Conservation (phyloP, 2,113 vertebrate species). For the Phaetusa simplex region DNA sequence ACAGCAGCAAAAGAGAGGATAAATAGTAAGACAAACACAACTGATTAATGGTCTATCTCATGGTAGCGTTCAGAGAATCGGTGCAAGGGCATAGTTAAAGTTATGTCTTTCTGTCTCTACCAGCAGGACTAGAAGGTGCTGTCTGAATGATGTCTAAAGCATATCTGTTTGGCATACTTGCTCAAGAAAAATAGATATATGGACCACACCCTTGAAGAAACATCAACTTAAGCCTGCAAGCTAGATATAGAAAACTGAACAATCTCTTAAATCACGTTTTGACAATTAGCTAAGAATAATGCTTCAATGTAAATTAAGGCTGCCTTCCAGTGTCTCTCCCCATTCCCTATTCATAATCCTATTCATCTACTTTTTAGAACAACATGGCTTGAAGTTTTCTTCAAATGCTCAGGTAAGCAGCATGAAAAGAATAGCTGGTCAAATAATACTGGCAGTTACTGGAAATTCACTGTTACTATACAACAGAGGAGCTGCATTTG, state of each 20-base stretch:
- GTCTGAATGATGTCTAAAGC: background rate
- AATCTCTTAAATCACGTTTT: background rate
- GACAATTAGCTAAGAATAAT: background rate
- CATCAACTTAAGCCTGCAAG: background rate
- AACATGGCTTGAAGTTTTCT: background rate
- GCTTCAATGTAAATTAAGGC: background rate
- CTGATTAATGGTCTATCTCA: background rate
- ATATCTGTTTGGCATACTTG: background rate
- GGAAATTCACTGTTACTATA: background rate
- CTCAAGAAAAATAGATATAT: background rate
- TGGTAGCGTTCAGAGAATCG: background rate
- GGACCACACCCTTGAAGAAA: background rate
- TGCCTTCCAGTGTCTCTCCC: background rate
- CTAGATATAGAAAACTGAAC: background rate
- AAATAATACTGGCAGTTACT: background rate
- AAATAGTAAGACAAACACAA: background rate
- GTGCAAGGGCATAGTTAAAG: background rate
- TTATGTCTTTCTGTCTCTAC: background rate
- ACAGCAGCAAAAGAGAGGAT: background rate
- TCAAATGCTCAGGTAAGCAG: background rate
- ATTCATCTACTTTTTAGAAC: background rate
- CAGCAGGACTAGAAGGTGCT: background rate
- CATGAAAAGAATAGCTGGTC: background rate
- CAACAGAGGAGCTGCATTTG: background rate
- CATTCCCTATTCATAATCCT: background rate